These are phyloP conservation scores for Alethe castanea DNA, from an alignment of 2,113 vertebrate species.

Conservation along the genomic window DNA sequence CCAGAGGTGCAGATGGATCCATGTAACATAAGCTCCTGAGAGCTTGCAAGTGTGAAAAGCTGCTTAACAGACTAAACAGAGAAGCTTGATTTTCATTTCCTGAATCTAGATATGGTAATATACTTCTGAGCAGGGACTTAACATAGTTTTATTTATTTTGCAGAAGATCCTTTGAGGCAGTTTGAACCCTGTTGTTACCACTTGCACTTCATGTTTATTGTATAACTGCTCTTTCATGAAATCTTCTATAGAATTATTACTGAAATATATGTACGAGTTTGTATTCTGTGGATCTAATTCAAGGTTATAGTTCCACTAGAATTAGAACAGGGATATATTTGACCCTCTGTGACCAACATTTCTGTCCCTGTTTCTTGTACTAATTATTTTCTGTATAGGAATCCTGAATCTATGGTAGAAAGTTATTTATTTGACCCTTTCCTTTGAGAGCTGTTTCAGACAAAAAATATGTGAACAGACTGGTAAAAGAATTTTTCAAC, in stretches of 20 bases:
- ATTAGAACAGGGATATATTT: constrained; percentile 3
- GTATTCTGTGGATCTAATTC: constrained; percentile 31
- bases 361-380: background rate
- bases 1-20: background rate
- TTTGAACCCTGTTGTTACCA: background rate
- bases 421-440: constrained; percentile 30
- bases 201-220: constrained; percentile 1
- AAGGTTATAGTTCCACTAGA: constrained; percentile 15
- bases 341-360: background rate
- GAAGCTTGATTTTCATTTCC: background rate
- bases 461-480: constrained; percentile 20
- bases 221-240: background rate
- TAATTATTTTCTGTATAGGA: background rate
- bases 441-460: constrained; percentile 30
- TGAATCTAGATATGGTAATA: background rate
- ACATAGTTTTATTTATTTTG: background rate
- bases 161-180: background rate
- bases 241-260: background rate
- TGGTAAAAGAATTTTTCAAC: constrained; percentile 1
- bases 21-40: background rate
- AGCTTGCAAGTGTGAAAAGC: background rate
- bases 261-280: background rate
- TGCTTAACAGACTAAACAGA: background rate
- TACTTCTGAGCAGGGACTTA: background rate
- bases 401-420: background rate